Evolutionary conservation across 53 echinoderm and acorn worm species (phyloP).

Genomic region (Arbacia lixula): DNA sequence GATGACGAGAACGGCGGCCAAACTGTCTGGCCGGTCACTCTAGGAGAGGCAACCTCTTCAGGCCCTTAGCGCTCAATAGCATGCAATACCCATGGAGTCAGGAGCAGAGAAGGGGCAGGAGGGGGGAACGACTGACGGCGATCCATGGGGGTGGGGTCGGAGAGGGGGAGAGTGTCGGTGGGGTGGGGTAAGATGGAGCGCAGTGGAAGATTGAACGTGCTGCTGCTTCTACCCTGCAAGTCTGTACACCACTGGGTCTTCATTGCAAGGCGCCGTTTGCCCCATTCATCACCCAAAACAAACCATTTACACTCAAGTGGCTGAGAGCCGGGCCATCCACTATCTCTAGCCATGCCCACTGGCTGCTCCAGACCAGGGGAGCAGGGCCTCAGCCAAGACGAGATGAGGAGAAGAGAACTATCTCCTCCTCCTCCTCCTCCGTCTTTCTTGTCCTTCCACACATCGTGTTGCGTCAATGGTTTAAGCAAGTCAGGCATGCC

Average conservation of each 20-base stretch:
- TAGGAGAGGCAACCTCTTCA: too few relatives aligned
- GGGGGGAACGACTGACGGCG: background rate
- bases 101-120: background rate
- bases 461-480: background rate
- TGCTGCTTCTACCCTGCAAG: too few relatives aligned
- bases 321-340: conserved; percentile 13
- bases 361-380: too few relatives aligned
- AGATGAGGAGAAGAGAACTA: background rate
- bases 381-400: too few relatives aligned
- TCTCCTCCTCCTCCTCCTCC: background rate
- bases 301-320: conserved; percentile 32
- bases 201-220: too few relatives aligned
- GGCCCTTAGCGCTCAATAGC: background rate
- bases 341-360: conserved; percentile 21
- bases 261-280: conserved; percentile 19
- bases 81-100: background rate
- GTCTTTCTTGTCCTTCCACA: too few relatives aligned
- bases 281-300: conserved; percentile 35
- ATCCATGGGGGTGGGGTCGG: background rate
- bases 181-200: conserved; percentile 15
- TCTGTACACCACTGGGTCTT: too few relatives aligned
- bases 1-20: too few relatives aligned
- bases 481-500: conserved; percentile 20
- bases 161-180: too few relatives aligned
- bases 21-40: too few relatives aligned